Conservation (phyloP, 2,113 vertebrate genomes). For the Amphilophus citrinellus region DNA sequence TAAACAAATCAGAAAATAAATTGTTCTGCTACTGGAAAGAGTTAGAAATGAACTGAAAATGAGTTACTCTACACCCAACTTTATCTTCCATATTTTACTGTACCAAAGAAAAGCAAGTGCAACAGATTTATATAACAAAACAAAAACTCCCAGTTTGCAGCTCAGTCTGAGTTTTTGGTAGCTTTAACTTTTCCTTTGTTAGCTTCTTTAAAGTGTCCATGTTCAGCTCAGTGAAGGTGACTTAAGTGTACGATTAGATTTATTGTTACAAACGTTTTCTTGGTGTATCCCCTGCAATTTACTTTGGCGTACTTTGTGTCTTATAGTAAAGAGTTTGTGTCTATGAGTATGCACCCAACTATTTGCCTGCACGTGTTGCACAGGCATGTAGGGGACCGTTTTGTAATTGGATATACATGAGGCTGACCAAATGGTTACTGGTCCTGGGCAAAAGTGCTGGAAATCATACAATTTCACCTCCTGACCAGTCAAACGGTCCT, state of each 20-base stretch:
- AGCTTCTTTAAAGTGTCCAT: neutral
- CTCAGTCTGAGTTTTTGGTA: too few relatives aligned
- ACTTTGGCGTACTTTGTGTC: too few relatives aligned
- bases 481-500: neutral
- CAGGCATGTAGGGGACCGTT: neutral
- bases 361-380: neutral
- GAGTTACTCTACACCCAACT: too few relatives aligned
- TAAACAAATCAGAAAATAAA: neutral
- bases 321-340: too few relatives aligned
- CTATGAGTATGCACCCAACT: neutral
- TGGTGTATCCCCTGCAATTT: too few relatives aligned
- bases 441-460: accelerated
- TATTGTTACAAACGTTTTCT: neutral
- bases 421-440: neutral
- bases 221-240: neutral
- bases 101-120: too few relatives aligned
- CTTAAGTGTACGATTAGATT: neutral
- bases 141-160: too few relatives aligned
- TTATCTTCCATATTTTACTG: too few relatives aligned
- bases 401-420: neutral
- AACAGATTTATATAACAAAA: too few relatives aligned
- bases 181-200: too few relatives aligned
- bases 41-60: neutral
- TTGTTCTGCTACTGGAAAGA: neutral
- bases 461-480: neutral